phyloP scores from a whole-genome alignment of 2,888 invertebrate genomes.

The Melanargia galathea region DNA sequence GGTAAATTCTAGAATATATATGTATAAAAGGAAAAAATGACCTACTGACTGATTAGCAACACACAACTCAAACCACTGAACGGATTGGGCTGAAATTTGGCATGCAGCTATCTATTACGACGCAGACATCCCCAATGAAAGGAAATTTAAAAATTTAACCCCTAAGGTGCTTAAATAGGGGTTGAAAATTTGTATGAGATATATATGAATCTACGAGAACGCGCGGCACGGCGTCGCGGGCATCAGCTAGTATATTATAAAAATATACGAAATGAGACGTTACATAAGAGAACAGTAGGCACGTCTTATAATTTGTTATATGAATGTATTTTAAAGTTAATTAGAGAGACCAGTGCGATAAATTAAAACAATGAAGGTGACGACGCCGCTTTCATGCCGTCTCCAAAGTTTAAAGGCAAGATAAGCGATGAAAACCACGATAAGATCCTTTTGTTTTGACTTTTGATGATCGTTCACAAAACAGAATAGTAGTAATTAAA shows the following conservation, averaged over 20 bases:
- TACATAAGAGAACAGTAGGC: constrained; percentile 16
- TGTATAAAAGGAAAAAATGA: too few species aligned
- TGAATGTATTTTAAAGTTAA: constrained; percentile 26
- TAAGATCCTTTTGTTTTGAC: constrained; percentile 14
- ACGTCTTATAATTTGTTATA: constrained; percentile 20
- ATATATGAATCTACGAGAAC: too few species aligned
- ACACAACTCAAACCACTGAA: too few species aligned
- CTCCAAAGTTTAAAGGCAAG: constrained; percentile 20
- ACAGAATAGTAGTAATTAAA: not conserved
- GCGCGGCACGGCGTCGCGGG: too few species aligned
- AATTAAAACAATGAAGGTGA: constrained; percentile 32
- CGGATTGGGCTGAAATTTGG: too few species aligned
- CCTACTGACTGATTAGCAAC: too few species aligned
- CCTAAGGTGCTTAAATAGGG: too few species aligned
- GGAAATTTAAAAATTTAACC: too few species aligned
- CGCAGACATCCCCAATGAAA: too few species aligned
- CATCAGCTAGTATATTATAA: not conserved
- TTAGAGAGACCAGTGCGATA: constrained; percentile 21
- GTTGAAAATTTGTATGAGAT: too few species aligned
- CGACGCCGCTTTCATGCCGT: constrained; percentile 22
- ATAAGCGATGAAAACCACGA: constrained; percentile 22
- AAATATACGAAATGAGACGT: constrained; percentile 4
- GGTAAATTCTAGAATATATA: too few species aligned
- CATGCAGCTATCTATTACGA: too few species aligned
- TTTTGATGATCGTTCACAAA: not conserved